These are phyloP conservation scores for Melanerpes aurifrons DNA, from an alignment of 2,113 vertebrate species.

Conservation along the genomic window DNA sequence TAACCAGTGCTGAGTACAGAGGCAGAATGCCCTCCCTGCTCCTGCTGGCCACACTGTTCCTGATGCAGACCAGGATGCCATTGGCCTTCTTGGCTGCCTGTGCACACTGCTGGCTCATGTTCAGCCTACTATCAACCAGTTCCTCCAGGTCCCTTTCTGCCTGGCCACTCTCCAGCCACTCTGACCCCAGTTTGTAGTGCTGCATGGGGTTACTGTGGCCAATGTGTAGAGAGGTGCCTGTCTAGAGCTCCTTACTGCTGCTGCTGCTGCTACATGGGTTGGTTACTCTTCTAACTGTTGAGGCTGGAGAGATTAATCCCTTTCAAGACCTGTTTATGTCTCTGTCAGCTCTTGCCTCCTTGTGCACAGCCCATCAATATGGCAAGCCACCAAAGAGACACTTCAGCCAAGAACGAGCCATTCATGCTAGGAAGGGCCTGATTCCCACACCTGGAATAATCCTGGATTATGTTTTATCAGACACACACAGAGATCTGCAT, in stretches of 20 bases:
- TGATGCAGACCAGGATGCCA: too few species aligned
- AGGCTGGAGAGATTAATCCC: not conserved
- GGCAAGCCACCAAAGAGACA: not conserved
- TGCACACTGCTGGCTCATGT: too few species aligned
- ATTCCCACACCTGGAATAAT: not conserved
- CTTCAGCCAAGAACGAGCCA: rapidly evolving
- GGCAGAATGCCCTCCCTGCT: too few species aligned
- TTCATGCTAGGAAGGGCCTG: not conserved
- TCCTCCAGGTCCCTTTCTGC: too few species aligned
- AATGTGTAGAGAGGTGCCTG: not conserved
- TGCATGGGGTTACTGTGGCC: too few species aligned
- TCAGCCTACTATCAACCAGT: too few species aligned
- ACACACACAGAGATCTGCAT: not conserved
- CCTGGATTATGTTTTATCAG: not conserved
- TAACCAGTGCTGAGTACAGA: too few species aligned
- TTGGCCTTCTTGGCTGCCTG: too few species aligned
- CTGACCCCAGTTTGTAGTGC: too few species aligned
- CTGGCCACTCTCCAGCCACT: too few species aligned
- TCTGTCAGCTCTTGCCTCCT: not conserved
- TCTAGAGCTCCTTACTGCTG: not conserved
- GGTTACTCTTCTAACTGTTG: not conserved
- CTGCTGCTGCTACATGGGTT: not conserved
- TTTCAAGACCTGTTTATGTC: not conserved
- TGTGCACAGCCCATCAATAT: not conserved
- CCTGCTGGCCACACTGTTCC: too few species aligned